Conservation (phyloP, 2,888 invertebrate genomes). For the Drepanosiphum platanoidis region DNA sequence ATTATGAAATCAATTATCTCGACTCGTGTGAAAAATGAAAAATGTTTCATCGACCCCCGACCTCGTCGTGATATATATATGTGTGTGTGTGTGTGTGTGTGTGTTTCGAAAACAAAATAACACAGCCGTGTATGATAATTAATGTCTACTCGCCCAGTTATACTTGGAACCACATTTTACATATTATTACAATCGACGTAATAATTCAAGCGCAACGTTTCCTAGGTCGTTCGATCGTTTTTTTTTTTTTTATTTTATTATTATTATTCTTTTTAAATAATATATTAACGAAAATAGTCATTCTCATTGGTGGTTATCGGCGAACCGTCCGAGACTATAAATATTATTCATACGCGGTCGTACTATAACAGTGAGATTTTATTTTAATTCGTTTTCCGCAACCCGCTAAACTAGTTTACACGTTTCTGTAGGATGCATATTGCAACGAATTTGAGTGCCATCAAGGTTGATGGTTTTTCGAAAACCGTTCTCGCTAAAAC, state of each 20-base stretch:
- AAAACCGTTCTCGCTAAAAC: too few species aligned
- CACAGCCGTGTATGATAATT: neutral
- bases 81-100: too few species aligned
- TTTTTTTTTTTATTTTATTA: too few species aligned
- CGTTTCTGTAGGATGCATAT: too few species aligned
- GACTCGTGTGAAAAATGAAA: neutral
- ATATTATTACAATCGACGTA: neutral
- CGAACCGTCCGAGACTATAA: too few species aligned
- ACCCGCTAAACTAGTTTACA: slow-evolving; percentile 3
- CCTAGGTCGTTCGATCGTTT: neutral
- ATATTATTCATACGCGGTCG: too few species aligned
- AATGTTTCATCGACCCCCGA: neutral
- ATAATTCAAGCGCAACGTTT: neutral
- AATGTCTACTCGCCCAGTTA: neutral
- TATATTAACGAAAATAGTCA: neutral
- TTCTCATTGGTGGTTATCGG: neutral
- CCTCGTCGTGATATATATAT: neutral
- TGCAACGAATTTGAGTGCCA: too few species aligned
- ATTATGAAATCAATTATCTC: neutral
- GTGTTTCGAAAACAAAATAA: too few species aligned
- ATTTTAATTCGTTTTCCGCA: neutral
- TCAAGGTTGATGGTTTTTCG: too few species aligned
- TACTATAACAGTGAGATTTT: too few species aligned
- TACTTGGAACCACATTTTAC: neutral
- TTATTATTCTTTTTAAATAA: too few species aligned